These are phyloP conservation scores for Andrena flavipes DNA, from an alignment of 2,888 invertebrate genomes.

Conservation along the genomic window DNA sequence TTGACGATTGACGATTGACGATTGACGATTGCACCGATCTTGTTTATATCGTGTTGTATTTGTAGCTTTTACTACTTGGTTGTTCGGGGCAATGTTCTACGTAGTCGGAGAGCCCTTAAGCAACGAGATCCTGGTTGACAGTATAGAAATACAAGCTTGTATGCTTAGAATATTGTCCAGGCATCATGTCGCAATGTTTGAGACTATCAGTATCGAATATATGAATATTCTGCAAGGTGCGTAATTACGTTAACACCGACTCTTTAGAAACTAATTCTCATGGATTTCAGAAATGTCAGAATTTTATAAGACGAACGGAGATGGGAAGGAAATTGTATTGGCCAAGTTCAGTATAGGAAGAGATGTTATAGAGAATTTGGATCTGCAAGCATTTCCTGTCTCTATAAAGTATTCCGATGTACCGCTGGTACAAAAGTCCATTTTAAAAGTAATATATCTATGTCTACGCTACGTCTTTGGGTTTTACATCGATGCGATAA, in stretches of 20 bases:
- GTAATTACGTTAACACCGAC: slow-evolving; percentile 15
- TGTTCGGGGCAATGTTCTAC: slow-evolving; percentile 89
- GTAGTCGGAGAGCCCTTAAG: slow-evolving; percentile 86
- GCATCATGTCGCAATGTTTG: slow-evolving; percentile 74
- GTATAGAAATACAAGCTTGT: slow-evolving; percentile 79
- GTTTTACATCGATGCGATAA: slow-evolving; percentile 1
- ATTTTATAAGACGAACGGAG: slow-evolving; percentile 59
- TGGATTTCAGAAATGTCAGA: slow-evolving; percentile 75
- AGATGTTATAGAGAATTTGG: slow-evolving; percentile 73
- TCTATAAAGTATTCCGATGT: slow-evolving; percentile 68
- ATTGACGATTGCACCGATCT: neutral
- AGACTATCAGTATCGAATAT: slow-evolving; percentile 76
- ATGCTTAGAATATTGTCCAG: slow-evolving; percentile 79
- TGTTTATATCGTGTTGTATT: slow-evolving; percentile 19
- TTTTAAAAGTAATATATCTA: slow-evolving; percentile 72
- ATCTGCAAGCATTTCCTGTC: slow-evolving; percentile 74
- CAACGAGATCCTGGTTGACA: slow-evolving; percentile 70
- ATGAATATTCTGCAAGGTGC: slow-evolving; percentile 77
- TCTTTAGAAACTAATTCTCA: slow-evolving; percentile 17
- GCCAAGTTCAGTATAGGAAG: slow-evolving; percentile 73
- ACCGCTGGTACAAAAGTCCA: slow-evolving; percentile 71
- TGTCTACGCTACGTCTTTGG: neutral
- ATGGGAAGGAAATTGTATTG: slow-evolving; percentile 55
- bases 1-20: neutral
- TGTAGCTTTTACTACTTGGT: slow-evolving; percentile 88